These are phyloP conservation scores for Heteractis magnifica DNA, from an alignment of 92 coral and sea anemone species.

Conservation along the genomic window DNA sequence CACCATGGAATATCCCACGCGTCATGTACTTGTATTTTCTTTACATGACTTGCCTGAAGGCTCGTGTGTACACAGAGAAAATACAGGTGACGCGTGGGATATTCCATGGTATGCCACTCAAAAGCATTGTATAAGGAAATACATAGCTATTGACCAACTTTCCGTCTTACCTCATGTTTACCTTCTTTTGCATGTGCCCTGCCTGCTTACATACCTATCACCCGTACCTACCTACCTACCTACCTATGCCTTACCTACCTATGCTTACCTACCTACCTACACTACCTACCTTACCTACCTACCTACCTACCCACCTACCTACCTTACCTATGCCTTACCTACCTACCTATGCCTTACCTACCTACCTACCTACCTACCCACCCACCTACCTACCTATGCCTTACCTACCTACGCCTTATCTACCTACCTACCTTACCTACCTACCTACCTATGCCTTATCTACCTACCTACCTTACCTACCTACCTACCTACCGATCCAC, in stretches of 20 bases:
- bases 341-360: background rate
- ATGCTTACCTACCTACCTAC: background rate
- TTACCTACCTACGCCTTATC: background rate
- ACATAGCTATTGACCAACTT: background rate
- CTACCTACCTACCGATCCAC: background rate
- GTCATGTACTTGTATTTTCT: no score
- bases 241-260: background rate
- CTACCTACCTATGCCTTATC: background rate
- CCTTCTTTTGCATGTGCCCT: background rate
- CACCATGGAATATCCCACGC: no score
- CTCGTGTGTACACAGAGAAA: no score
- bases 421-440: background rate
- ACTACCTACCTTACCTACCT: background rate
- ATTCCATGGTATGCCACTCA: no score
- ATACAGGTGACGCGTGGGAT: no score
- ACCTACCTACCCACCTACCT: background rate
- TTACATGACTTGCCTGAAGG: no score
- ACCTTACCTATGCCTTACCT: background rate
- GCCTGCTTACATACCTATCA: background rate
- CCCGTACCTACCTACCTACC: background rate
- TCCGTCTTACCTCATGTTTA: background rate
- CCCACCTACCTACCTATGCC: background rate
- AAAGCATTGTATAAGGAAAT: background rate
- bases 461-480: background rate
- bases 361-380: background rate